phyloP scores from a whole-genome alignment of 2,113 vertebrate species.

The Pitta sordida region DNA sequence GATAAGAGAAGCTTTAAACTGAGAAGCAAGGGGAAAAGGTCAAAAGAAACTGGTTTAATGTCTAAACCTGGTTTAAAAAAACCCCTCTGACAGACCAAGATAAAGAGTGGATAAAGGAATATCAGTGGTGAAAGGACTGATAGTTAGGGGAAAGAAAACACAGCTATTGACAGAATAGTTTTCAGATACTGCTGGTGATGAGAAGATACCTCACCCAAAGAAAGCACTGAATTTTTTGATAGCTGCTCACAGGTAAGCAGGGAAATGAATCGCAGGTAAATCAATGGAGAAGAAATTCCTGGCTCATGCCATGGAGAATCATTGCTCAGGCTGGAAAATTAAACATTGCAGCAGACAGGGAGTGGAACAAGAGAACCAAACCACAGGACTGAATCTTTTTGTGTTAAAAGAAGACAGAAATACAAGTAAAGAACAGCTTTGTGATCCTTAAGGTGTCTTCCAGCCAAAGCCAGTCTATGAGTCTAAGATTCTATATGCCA shows the following conservation, averaged over 20 bases:
- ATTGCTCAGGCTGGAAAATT: background rate
- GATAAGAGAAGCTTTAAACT: background rate
- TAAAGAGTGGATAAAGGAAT: background rate
- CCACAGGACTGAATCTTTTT: background rate
- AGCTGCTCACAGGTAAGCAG: background rate
- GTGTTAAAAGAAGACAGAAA: background rate
- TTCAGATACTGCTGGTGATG: background rate
- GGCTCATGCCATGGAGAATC: background rate
- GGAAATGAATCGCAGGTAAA: background rate
- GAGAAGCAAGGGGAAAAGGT: background rate
- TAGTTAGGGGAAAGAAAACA: background rate
- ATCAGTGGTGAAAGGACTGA: background rate
- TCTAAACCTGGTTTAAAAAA: background rate
- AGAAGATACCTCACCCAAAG: background rate
- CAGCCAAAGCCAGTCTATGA: background rate
- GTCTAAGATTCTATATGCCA: background rate
- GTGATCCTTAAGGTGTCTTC: background rate
- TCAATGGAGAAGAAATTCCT: background rate
- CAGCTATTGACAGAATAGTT: background rate
- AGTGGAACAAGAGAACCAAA: background rate
- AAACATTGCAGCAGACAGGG: background rate
- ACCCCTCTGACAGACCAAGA: background rate
- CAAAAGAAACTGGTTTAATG: background rate
- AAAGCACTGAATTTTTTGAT: background rate
- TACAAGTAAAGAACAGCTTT: background rate